These are phyloP conservation scores for Saxidomus purpurata DNA, from an alignment of 1,140 invertebrate species.

Conservation along the genomic window DNA sequence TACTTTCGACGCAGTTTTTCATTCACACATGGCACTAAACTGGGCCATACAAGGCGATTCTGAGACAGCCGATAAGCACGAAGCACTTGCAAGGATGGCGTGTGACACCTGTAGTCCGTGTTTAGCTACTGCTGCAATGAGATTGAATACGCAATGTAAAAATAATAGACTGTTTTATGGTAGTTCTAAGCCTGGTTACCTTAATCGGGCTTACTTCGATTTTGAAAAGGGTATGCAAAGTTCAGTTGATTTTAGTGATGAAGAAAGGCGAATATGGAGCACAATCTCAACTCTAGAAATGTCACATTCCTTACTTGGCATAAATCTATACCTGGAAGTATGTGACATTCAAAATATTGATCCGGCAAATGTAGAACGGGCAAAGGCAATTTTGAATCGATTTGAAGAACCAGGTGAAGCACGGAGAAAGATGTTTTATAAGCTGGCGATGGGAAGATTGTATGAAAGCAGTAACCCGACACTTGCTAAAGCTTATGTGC, in stretches of 20 bases:
- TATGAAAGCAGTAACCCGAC: not conserved
- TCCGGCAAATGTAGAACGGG: not conserved
- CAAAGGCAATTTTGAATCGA: slow-evolving; percentile 7
- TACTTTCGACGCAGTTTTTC: slow-evolving; percentile 39
- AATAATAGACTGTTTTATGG: slow-evolving; percentile 37
- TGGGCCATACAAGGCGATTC: slow-evolving; percentile 31
- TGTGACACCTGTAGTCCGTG: slow-evolving; percentile 37
- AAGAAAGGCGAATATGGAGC: slow-evolving; percentile 18
- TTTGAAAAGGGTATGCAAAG: slow-evolving; percentile 17
- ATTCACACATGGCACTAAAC: slow-evolving; percentile 30
- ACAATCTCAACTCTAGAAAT: slow-evolving; percentile 27
- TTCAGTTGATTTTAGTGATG: not conserved
- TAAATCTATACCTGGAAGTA: slow-evolving; percentile 23
- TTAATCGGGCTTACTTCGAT: slow-evolving; percentile 7
- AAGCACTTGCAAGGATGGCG: slow-evolving; percentile 8
- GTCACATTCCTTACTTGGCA: slow-evolving; percentile 28
- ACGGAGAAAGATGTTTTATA: slow-evolving; percentile 39
- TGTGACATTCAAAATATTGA: slow-evolving; percentile 25
- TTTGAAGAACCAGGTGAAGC: not conserved
- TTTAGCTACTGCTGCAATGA: slow-evolving; percentile 8
- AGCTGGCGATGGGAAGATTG: not conserved
- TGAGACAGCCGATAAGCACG: slow-evolving; percentile 9
- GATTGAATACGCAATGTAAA: slow-evolving; percentile 16
- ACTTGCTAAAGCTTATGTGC: not conserved
- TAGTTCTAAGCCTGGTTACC: not conserved